Evolutionary conservation across 2,888 invertebrate species (phyloP).

Genomic region (Drosophila bunnanda): DNA sequence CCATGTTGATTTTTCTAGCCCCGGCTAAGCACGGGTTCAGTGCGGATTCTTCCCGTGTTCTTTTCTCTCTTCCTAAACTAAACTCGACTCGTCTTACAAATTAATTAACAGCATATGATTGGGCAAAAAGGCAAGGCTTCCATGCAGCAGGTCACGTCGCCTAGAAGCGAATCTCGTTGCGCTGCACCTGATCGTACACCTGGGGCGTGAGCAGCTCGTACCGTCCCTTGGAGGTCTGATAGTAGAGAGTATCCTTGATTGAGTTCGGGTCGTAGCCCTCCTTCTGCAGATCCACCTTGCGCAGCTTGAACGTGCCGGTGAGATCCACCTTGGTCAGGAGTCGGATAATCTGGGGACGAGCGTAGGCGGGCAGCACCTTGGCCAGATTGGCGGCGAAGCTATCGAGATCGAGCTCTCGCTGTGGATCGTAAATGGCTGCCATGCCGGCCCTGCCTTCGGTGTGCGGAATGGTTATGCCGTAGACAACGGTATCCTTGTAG

Average conservation of each 20-base stretch:
- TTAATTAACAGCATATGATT: slow-evolving; percentile 75
- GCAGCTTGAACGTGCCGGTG: slow-evolving; percentile 98
- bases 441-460: slow-evolving; percentile 96
- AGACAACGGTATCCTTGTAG: slow-evolving; percentile 95
- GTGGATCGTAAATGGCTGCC: slow-evolving; percentile 93
- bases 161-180: slow-evolving; percentile 90
- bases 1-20: slow-evolving; percentile 7
- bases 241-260: slow-evolving; percentile 92
- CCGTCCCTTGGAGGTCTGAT: slow-evolving; percentile 89
- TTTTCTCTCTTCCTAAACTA: slow-evolving; percentile 23
- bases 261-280: slow-evolving; percentile 93
- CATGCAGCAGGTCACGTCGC: neutral
- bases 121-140: slow-evolving; percentile 48
- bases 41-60: neutral
- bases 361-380: slow-evolving; percentile 92
- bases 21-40: slow-evolving; percentile 6
- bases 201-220: slow-evolving; percentile 90
- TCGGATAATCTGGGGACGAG: slow-evolving; percentile 94
- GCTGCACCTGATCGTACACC: slow-evolving; percentile 90
- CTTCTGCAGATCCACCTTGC: slow-evolving; percentile 95
- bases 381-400: slow-evolving; percentile 87
- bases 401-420: slow-evolving; percentile 88
- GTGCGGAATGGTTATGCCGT: slow-evolving; percentile 94
- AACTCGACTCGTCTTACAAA: slow-evolving; percentile 59
- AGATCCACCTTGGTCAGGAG: slow-evolving; percentile 93